Conservation (phyloP, 1,140 invertebrate genomes). For the Caligus rogercresseyi region DNA sequence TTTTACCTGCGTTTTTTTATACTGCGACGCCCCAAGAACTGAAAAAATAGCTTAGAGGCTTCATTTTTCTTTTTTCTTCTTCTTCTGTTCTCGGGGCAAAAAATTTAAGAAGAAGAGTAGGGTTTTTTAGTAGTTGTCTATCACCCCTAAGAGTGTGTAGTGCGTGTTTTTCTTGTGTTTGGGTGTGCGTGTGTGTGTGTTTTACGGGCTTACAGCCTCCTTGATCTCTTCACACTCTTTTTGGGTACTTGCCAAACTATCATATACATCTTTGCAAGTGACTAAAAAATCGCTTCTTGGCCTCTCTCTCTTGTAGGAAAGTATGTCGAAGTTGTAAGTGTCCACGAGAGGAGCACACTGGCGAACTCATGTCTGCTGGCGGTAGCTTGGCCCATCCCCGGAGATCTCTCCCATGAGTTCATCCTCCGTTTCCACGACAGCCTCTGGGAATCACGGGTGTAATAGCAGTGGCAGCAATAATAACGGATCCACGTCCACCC, state of each 20-base stretch:
- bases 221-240: no score
- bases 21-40: neutral
- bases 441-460: constrained; percentile 3
- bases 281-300: no score
- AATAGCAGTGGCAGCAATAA: constrained; percentile 10
- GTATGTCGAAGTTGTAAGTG: constrained; percentile 51
- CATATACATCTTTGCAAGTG: no score
- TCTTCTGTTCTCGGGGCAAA: neutral
- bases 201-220: no score
- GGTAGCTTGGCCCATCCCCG: neutral
- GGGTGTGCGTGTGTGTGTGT: no score
- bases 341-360: constrained; percentile 41
- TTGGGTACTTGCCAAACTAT: no score
- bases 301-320: constrained; percentile 36
- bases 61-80: neutral
- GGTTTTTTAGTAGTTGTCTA: neutral
- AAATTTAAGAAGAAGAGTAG: neutral
- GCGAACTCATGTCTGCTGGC: constrained; percentile 19
- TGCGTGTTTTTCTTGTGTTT: no score
- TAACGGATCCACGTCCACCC: constrained; percentile 20
- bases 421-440: constrained; percentile 15
- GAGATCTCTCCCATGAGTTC: constrained; percentile 8
- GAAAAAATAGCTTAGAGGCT: neutral
- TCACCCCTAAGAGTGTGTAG: neutral
- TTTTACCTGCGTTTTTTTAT: neutral